Percentiles rank a stretch among this genome's conserved stretches.
These are phyloP conservation scores for Amblyopsis hoosieri DNA, from an alignment of 2,797 vertebrate species.

Conservation along the genomic window DNA sequence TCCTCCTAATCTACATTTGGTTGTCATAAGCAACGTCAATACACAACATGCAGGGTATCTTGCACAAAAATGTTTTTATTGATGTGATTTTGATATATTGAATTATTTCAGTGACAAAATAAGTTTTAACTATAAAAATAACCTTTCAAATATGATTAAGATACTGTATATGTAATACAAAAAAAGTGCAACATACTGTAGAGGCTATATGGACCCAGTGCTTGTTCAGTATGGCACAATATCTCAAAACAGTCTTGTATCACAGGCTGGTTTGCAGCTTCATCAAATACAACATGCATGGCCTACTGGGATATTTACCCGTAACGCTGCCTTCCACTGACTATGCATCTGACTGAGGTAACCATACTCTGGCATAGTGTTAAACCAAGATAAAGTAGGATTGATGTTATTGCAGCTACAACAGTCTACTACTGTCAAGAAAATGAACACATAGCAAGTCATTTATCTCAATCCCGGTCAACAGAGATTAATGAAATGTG, in stretches of 20 bases:
- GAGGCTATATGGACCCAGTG: conserved; percentile 32
- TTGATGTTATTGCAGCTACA: neutral
- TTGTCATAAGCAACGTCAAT: neutral
- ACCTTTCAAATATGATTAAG: conserved; percentile 42
- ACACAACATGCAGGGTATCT: neutral
- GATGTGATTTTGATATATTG: conserved; percentile 36
- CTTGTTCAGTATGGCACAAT: conserved; percentile 24
- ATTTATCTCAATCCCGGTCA: conserved; percentile 34
- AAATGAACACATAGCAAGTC: conserved; percentile 19
- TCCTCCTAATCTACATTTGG: too few species aligned
- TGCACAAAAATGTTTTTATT: conserved; percentile 33
- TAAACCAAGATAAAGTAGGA: neutral
- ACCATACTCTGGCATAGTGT: neutral
- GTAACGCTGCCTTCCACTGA: conserved; percentile 15
- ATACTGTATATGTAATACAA: conserved; percentile 29
- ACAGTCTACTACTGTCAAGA: conserved; percentile 1
- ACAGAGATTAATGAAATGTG: conserved; percentile 11
- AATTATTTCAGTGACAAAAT: conserved; percentile 39
- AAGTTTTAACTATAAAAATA: conserved; percentile 65
- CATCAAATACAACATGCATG: neutral
- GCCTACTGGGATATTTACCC: conserved; percentile 12
- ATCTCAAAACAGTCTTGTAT: conserved; percentile 28
- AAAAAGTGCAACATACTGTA: conserved; percentile 37
- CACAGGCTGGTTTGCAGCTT: conserved; percentile 11
- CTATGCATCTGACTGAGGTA: conserved; percentile 10